These are phyloP conservation scores for Eulemur rufifrons DNA, from an alignment of 2,113 vertebrate genomes.

Conservation along the genomic window DNA sequence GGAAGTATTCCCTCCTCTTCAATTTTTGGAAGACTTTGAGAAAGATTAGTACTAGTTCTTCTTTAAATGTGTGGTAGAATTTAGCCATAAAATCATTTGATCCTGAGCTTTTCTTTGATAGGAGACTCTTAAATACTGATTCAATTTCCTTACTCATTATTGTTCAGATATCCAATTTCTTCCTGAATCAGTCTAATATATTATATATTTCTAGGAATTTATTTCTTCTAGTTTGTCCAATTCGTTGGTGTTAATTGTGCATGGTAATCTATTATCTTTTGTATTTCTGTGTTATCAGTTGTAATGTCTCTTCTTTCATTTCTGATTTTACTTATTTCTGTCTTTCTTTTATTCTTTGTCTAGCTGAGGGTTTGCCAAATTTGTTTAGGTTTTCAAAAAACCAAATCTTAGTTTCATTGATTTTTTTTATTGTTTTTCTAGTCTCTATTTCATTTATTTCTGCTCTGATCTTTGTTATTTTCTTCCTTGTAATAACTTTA, in stretches of 20 bases:
- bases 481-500: not conserved
- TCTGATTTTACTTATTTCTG: not conserved
- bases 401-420: not conserved
- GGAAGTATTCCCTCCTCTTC: not conserved
- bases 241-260: not conserved
- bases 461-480: not conserved
- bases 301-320: not conserved
- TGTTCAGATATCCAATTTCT: not conserved
- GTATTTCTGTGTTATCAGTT: not conserved
- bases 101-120: not conserved
- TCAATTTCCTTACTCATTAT: not conserved
- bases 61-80: not conserved
- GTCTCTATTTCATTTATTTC: not conserved
- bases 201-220: not conserved
- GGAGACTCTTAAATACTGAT: not conserved
- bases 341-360: not conserved
- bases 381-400: not conserved
- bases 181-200: not conserved
- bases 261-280: not conserved
- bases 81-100: not conserved
- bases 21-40: not conserved
- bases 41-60: not conserved
- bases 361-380: not conserved
- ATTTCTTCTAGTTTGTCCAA: not conserved
- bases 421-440: not conserved